A percentile compares a stretch with the other conserved stretches of the same genome.
Evolutionary conservation across 2,113 vertebrate species (phyloP).

Genomic region (Paratilapia polleni): DNA sequence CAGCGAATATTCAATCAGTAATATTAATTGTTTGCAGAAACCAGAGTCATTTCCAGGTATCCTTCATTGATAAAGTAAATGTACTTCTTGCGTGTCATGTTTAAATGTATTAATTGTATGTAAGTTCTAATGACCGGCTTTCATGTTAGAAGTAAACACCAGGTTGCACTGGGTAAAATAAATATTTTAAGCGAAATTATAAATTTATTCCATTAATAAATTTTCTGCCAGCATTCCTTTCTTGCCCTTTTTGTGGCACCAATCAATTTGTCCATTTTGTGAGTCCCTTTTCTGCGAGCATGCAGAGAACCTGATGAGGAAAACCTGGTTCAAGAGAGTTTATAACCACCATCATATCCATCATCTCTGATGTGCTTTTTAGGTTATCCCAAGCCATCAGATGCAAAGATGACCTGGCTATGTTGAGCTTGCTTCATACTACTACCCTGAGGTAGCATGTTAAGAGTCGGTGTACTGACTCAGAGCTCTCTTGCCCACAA

Average conservation of each 20-base stretch:
- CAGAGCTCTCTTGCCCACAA: background rate
- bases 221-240: background rate
- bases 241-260: background rate
- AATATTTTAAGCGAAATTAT: background rate
- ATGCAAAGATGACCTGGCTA: background rate
- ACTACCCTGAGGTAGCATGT: background rate
- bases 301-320: background rate
- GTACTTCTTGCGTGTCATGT: background rate
- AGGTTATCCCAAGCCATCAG: background rate
- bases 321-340: background rate
- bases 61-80: background rate
- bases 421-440: background rate
- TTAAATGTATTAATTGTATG: background rate
- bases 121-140: background rate
- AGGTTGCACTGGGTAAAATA: background rate
- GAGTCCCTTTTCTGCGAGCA: background rate
- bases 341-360: background rate
- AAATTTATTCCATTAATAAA: background rate
- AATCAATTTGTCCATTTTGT: background rate
- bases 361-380: background rate
- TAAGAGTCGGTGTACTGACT: background rate
- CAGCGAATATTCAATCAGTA: background rate
- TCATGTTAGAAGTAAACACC: background rate
- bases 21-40: background rate
- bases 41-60: background rate